Conservation (phyloP, 2,888 invertebrate species). For the Marronus borbonicus region DNA sequence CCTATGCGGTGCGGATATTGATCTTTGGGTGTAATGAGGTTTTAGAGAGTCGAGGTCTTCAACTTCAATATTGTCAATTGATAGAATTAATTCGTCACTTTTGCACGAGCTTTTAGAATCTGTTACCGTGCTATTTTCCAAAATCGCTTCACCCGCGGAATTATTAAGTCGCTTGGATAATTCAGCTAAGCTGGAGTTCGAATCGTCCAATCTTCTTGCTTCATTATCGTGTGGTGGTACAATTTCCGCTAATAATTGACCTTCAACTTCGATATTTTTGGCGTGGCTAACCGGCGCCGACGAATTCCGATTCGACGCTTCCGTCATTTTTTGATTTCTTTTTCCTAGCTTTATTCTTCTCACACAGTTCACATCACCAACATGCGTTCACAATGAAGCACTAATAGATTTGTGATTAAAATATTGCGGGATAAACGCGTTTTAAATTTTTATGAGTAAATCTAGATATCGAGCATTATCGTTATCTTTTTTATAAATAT, state of each 20-base stretch:
- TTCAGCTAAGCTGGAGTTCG: not conserved
- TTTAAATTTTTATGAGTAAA: conserved; percentile 1
- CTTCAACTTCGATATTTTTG: not conserved
- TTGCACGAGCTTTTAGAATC: not conserved
- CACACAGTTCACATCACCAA: not conserved
- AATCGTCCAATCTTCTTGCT: not conserved
- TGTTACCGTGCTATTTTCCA: not conserved
- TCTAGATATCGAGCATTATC: conserved; percentile 16
- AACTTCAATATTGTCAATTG: not conserved
- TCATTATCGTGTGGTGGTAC: not conserved
- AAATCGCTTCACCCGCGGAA: not conserved
- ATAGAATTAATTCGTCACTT: not conserved
- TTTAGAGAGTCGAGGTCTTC: not conserved
- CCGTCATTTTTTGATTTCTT: not conserved
- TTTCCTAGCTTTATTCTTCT: not conserved
- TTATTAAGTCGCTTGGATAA: not conserved
- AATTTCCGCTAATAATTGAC: not conserved
- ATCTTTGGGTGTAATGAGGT: not conserved
- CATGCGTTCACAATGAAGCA: not conserved
- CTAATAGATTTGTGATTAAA: not conserved
- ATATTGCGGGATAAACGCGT: not conserved
- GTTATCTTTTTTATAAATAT: conserved; percentile 25
- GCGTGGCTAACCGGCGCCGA: not conserved
- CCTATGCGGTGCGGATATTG: conserved; percentile 13
- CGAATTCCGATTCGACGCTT: not conserved